Base-by-base conservation (phyloP, 2,888 invertebrate genomes). In the Catocala fraxini region DNA sequence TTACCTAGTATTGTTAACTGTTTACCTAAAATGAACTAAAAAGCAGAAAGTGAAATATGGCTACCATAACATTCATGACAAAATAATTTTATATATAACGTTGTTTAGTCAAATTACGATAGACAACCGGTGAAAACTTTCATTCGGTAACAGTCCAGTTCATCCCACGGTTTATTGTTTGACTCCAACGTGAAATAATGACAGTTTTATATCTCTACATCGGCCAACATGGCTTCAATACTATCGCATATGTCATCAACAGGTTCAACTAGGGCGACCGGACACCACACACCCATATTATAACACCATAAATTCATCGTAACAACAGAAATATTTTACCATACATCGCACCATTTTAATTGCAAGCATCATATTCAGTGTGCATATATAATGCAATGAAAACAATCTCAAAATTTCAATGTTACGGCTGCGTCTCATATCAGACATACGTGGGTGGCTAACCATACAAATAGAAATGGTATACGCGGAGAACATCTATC, bases 231-330 rank as follows among this genome's bases (percentile, higher is more conserved):
- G 80, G 80, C 76, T 83, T 90, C 82, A 87, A 91, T 88, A 81
- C 81, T 90, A 92, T 93, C 92, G 71, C 73, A 62, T 76, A 77
- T 90, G 89, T 87, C 89, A 92, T 92, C 92, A 77, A 69, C 69
- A 71, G 71, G 60, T 77, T 63, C 83, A 91, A 85, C 86, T 92
- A 82, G 92, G 92, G 91, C 92, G 91, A 88, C 90, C 92, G 92
- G 91, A 92, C 89, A 88, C 42, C 35, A 51, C 59, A 63, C 58
- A 33, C 51, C 58, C 52, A 55, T 55, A 49, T 54, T 45, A 59
- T 49, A 60, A 67, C 53, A 59, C 55, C 55, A 66, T 39, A 53
- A 58, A 80, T 25, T 25, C 25, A 25, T 25, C 25, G 25, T 3
- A 25, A 25, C 25, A 25, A 25, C 77, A 76, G 81, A 80, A 59